Conservation (phyloP, 2,113 vertebrate genomes). For the Aptenodytes forsteri region DNA sequence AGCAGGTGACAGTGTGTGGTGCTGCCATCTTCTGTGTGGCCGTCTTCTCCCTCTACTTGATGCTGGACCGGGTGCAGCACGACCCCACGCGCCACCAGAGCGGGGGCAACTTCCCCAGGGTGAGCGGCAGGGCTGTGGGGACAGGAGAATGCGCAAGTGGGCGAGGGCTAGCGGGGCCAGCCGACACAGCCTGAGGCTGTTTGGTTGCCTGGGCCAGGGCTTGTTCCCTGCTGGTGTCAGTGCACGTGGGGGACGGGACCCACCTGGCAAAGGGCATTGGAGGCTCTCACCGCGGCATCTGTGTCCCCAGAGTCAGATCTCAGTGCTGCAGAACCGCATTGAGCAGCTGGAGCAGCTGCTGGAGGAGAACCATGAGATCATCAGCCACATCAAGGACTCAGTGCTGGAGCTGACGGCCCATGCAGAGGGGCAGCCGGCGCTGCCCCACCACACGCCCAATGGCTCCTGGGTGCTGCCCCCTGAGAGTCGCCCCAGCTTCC, state of each 20-base stretch:
- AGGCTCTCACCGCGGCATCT: accelerated
- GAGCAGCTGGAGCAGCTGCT: constrained; percentile 97
- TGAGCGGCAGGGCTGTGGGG: constrained; percentile 4
- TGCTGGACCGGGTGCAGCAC: constrained; percentile 97
- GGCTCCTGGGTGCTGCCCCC: constrained; percentile 91
- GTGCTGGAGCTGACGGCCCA: constrained; percentile 97
- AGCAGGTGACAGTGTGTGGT: constrained; percentile 97
- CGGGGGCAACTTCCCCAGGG: constrained; percentile 94
- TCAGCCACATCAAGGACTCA: constrained; percentile 98
- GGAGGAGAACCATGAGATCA: constrained; percentile 98
- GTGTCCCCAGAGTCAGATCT: constrained; percentile 90
- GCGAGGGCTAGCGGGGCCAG: neutral
- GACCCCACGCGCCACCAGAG: constrained; percentile 88
- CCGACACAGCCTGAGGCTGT: neutral
- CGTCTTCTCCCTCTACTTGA: constrained; percentile 97
- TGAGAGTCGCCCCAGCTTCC: constrained; percentile 86
- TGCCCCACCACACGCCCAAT: constrained; percentile 74
- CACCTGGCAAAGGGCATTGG: accelerated
- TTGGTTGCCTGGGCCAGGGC: neutral
- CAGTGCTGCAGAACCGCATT: constrained; percentile 96
- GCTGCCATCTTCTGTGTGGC: constrained; percentile 98
- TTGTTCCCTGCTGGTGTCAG: neutral
- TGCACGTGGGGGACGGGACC: neutral
- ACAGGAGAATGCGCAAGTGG: accelerated
- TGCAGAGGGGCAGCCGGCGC: constrained; percentile 67